Conservation (phyloP, 2,797 vertebrate species). For the Propithecus deckenii region DNA sequence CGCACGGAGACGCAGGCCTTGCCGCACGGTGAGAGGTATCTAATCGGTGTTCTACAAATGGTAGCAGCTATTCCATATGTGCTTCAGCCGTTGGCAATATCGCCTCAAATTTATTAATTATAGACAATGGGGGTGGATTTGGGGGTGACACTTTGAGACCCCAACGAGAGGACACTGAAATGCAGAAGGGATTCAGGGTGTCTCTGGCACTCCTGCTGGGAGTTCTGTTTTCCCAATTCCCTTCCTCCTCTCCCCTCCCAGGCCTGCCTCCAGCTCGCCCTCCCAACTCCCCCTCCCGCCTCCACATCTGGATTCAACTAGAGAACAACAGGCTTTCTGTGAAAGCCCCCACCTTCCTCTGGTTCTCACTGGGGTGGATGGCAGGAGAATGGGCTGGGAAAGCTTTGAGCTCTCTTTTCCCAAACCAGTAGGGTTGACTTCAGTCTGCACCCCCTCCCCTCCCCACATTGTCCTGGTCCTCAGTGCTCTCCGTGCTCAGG, state of each 20-base stretch:
- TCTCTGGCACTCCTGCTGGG: not conserved
- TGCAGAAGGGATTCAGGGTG: not conserved
- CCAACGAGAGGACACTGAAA: not conserved
- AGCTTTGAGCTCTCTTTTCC: not conserved
- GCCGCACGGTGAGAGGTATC: not conserved
- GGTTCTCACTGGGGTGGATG: not conserved
- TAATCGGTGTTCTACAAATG: not conserved
- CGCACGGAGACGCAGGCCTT: not conserved
- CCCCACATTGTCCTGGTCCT: not conserved
- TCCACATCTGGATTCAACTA: slow-evolving; percentile 86
- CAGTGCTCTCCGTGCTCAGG: not conserved
- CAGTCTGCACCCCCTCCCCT: not conserved
- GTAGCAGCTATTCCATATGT: not conserved
- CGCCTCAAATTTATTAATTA: not conserved
- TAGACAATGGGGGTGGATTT: not conserved
- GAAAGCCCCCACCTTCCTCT: slow-evolving; percentile 49
- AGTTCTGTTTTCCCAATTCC: not conserved
- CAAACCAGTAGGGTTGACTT: not conserved
- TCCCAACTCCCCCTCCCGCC: not conserved
- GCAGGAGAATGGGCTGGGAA: not conserved
- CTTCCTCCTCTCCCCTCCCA: not conserved
- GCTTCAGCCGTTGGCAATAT: not conserved
- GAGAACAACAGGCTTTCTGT: slow-evolving; percentile 70
- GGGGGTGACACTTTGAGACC: not conserved
- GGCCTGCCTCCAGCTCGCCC: not conserved